phyloP scores from a whole-genome alignment of 2,113 vertebrate genomes.

The Crotophaga sulcirostris region DNA sequence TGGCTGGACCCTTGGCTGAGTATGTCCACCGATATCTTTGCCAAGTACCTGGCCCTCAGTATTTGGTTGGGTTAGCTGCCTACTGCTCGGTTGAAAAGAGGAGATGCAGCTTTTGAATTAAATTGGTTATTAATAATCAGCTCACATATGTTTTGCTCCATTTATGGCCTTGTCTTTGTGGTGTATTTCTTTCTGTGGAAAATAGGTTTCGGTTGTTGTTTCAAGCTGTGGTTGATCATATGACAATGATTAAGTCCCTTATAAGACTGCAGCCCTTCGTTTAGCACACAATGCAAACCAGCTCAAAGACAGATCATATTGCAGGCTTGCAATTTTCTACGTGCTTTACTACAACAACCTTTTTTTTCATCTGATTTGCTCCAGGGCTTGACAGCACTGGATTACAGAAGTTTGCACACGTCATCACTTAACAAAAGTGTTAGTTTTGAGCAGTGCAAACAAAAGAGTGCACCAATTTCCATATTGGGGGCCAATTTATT shows the following conservation, averaged over 20 bases:
- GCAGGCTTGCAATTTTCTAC: conserved; percentile 18
- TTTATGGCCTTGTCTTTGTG: background rate
- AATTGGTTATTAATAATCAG: background rate
- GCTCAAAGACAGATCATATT: background rate
- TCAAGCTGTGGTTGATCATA: background rate
- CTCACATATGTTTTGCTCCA: background rate
- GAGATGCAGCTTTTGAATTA: background rate
- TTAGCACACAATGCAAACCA: background rate
- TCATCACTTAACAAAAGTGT: conserved; percentile 23
- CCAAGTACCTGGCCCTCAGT: background rate
- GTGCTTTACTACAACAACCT: background rate
- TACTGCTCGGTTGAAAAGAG: background rate
- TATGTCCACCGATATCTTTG: background rate
- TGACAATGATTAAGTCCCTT: background rate
- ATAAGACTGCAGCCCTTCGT: conserved; percentile 17
- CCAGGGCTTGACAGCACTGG: background rate
- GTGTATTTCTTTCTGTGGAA: background rate
- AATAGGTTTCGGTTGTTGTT: background rate
- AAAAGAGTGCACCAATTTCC: background rate
- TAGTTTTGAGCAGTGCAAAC: conserved; percentile 22
- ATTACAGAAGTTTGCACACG: conserved; percentile 37
- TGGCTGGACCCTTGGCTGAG: background rate
- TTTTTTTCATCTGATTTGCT: conserved; percentile 29
- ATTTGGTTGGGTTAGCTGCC: background rate
- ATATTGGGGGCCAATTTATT: conserved; percentile 1